These are phyloP conservation scores for Stenolophus ochropezus DNA, from an alignment of 2,888 invertebrate genomes.

Conservation along the genomic window DNA sequence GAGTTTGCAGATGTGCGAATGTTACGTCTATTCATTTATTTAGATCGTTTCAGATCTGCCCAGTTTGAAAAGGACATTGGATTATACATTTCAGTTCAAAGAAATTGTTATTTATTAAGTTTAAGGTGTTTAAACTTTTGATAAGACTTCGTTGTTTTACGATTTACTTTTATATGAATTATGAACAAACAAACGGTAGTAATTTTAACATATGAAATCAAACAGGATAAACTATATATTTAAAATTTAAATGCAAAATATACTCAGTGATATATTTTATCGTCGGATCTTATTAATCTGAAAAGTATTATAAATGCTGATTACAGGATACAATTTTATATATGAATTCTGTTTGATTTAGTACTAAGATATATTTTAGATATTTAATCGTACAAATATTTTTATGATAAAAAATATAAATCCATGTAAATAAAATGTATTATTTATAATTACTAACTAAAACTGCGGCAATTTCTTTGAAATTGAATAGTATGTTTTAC, in stretches of 20 bases:
- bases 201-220: background rate
- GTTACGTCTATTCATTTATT: conserved; percentile 19
- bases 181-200: background rate
- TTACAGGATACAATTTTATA: background rate
- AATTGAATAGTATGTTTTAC: background rate
- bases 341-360: background rate
- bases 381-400: conserved; percentile 8
- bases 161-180: background rate
- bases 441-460: conserved; percentile 25
- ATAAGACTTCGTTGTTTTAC: background rate
- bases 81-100: conserved; percentile 34
- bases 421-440: conserved; percentile 12
- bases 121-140: background rate
- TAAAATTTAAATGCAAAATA: no score
- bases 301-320: background rate
- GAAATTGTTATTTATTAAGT: conserved; percentile 25
- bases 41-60: conserved; percentile 43
- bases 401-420: background rate
- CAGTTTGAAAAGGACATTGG: background rate
- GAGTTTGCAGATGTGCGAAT: conserved; percentile 17
- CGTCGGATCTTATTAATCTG: background rate
- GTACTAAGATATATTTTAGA: background rate
- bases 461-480: conserved; percentile 22
- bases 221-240: background rate
- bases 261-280: background rate